Evolutionary conservation across 2,888 invertebrate species (phyloP).

Genomic region (Crocallis elinguaria): DNA sequence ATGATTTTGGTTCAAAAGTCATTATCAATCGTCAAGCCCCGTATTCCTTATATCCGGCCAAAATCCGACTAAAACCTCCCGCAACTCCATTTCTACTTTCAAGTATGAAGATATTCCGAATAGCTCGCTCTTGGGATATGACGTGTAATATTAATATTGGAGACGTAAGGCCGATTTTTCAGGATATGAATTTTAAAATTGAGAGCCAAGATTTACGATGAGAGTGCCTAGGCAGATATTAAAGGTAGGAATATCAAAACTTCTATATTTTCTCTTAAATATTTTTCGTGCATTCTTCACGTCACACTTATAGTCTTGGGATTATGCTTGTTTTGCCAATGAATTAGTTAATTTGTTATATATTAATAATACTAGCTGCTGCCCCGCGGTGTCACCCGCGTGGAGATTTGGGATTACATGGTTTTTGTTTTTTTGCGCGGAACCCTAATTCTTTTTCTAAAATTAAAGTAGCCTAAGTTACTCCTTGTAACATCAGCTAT

Average conservation of each 20-base stretch:
- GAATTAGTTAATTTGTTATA: too few species aligned
- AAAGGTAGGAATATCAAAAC: neutral
- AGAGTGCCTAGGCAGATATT: neutral
- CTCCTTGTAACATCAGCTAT: too few species aligned
- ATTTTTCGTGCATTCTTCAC: neutral
- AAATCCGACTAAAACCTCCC: neutral
- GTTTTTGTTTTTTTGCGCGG: too few species aligned
- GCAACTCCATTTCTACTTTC: neutral
- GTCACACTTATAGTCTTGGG: too few species aligned
- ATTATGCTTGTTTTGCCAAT: too few species aligned
- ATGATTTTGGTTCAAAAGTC: too few species aligned
- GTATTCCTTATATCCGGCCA: neutral
- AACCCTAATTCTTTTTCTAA: too few species aligned
- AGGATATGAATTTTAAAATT: constrained; percentile 11
- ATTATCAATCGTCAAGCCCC: too few species aligned
- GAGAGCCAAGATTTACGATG: neutral
- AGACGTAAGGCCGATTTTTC: constrained; percentile 8
- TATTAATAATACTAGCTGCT: too few species aligned
- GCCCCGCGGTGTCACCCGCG: too few species aligned
- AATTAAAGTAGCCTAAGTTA: too few species aligned
- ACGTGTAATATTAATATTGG: constrained; percentile 11
- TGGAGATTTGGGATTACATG: too few species aligned
- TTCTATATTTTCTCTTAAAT: neutral
- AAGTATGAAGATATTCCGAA: constrained; percentile 6
- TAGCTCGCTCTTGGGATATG: constrained; percentile 6